Evolutionary conservation across 2,113 vertebrate species (phyloP).

Genomic region (Hystrix brachyura): DNA sequence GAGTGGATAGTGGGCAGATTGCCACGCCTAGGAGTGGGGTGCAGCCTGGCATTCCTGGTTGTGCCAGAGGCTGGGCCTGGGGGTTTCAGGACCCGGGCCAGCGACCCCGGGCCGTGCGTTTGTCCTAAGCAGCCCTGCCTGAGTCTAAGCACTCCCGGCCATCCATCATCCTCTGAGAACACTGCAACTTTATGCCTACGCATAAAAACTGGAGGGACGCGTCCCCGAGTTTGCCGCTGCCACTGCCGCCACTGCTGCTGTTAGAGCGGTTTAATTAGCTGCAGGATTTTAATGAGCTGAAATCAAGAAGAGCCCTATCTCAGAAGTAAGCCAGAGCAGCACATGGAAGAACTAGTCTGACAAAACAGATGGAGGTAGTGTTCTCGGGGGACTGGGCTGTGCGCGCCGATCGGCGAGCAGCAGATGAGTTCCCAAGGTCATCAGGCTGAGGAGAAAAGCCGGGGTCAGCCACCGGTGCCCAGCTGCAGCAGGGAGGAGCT

Average conservation of each 20-base stretch:
- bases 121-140: neutral
- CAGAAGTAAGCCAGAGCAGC: conserved; percentile 71
- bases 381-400: conserved; percentile 79
- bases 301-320: conserved; percentile 79
- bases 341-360: conserved; percentile 77
- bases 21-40: no score
- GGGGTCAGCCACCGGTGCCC: conserved; percentile 49
- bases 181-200: conserved; percentile 76
- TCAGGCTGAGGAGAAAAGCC: conserved; percentile 59
- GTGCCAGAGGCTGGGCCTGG: neutral
- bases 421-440: conserved; percentile 73
- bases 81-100: conserved; percentile 64
- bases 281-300: conserved; percentile 83
- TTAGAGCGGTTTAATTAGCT: conserved; percentile 81
- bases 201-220: conserved; percentile 69
- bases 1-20: neutral
- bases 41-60: accelerated
- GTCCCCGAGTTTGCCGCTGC: conserved; percentile 70
- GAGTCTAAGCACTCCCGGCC: neutral
- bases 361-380: conserved; percentile 84
- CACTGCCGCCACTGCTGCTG: neutral
- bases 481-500: neutral
- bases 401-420: conserved; percentile 70
- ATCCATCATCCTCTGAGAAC: neutral
- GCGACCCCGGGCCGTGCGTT: accelerated